Conservation (phyloP, 2,797 vertebrate genomes). For the Leuciscus waleckii region DNA sequence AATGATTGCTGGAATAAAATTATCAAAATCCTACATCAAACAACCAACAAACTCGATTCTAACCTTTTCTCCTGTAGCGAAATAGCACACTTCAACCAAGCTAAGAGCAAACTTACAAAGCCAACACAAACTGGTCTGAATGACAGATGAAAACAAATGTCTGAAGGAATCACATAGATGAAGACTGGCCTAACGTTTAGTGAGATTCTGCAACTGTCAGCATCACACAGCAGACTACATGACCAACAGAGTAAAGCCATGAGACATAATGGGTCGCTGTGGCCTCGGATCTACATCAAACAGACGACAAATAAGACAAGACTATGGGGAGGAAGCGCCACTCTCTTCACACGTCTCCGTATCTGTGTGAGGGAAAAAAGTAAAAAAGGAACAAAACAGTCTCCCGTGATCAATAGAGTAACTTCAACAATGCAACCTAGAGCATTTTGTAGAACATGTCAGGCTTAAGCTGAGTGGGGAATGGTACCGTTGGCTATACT, state of each 20-base stretch:
- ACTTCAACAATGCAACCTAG: conserved; percentile 39
- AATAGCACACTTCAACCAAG: not conserved
- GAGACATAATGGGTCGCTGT: conserved; percentile 78
- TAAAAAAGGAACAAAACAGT: conserved; percentile 15
- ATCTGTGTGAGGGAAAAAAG: conserved; percentile 78
- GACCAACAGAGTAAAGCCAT: conserved; percentile 79
- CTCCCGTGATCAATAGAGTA: conserved; percentile 18
- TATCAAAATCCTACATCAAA: not conserved
- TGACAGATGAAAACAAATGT: conserved; percentile 72
- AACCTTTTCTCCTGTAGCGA: not conserved
- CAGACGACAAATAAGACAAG: conserved; percentile 83
- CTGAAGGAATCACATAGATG: conserved; percentile 75
- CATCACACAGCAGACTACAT: conserved; percentile 69
- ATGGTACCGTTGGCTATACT: conserved; percentile 79
- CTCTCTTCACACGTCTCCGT: conserved; percentile 81
- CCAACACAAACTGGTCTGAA: conserved; percentile 64
- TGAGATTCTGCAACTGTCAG: conserved; percentile 60
- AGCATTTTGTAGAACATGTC: conserved; percentile 44
- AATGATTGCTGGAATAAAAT: not conserved
- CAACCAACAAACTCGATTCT: not conserved
- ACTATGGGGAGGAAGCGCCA: conserved; percentile 65
- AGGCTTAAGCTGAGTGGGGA: conserved; percentile 9
- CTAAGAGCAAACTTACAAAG: conserved; percentile 53
- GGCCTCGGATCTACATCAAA: conserved; percentile 76
- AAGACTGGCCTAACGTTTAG: conserved; percentile 53